Evolutionary conservation across 2,888 invertebrate species (phyloP).

Genomic region (Machimus atricapillus): DNA sequence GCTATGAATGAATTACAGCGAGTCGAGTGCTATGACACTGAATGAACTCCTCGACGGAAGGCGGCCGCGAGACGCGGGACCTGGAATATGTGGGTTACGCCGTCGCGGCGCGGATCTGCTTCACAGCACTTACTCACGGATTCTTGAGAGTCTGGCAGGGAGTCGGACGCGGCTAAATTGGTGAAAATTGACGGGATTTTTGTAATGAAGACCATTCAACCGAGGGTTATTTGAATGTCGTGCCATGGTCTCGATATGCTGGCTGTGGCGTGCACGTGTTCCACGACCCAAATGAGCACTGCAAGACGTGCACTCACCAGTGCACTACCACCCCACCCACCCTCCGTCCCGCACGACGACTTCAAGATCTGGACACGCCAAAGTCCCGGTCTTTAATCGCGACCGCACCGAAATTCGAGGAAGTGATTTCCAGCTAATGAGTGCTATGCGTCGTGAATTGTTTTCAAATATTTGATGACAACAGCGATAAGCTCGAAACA

Average conservation of each 20-base stretch:
- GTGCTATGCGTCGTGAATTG: neutral
- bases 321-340: neutral
- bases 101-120: neutral
- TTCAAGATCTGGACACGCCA: neutral
- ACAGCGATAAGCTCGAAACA: neutral
- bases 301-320: neutral
- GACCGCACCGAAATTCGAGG: neutral
- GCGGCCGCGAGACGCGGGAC: neutral
- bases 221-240: neutral
- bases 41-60: conserved; percentile 25
- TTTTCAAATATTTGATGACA: neutral
- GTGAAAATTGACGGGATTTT: conserved; percentile 37
- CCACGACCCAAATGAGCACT: neutral
- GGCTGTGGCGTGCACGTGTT: conserved; percentile 27
- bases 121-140: neutral
- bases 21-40: conserved; percentile 30
- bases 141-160: neutral
- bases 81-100: conserved; percentile 27
- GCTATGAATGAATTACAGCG: conserved; percentile 35
- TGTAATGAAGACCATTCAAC: conserved; percentile 25
- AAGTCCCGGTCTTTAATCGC: neutral
- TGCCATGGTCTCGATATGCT: neutral
- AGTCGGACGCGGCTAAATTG: neutral
- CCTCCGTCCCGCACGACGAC: neutral
- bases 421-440: neutral